These are phyloP conservation scores for Temnothorax longispinosus DNA, from an alignment of 1,140 invertebrate species.

Conservation along the genomic window DNA sequence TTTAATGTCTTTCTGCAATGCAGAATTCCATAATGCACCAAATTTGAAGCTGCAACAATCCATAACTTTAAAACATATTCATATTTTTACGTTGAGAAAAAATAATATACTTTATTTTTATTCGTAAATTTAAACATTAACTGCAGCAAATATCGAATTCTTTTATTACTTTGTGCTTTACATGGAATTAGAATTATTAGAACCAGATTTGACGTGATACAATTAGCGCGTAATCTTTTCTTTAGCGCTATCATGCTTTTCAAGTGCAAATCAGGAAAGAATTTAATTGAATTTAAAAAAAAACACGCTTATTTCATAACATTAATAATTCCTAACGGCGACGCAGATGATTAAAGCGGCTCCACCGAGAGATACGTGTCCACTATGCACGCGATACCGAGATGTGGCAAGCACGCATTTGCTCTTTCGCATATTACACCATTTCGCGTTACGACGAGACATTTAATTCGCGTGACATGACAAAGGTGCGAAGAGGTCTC, in stretches of 20 bases:
- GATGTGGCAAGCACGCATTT: background rate
- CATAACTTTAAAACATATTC: background rate
- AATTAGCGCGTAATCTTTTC: background rate
- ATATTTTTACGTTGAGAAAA: background rate
- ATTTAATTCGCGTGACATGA: slow-evolving; percentile 2
- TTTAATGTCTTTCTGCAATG: background rate
- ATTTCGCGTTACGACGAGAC: background rate
- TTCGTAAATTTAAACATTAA: background rate
- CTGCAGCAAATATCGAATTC: background rate
- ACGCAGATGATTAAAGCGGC: background rate
- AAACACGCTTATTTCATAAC: background rate
- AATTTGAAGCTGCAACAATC: background rate
- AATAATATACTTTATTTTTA: background rate
- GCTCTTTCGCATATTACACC: background rate
- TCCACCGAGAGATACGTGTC: background rate
- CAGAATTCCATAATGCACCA: background rate
- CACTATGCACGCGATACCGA: too few species aligned
- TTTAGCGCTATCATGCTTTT: background rate
- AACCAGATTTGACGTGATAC: background rate
- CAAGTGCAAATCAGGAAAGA: background rate
- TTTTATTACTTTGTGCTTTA: background rate
- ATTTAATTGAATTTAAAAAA: background rate
- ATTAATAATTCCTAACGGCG: slow-evolving; percentile 2
- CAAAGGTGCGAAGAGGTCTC: slow-evolving; percentile 2
- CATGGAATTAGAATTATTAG: background rate